These are phyloP conservation scores for Panonychus citri DNA, from an alignment of 1,140 invertebrate genomes.

Conservation along the genomic window DNA sequence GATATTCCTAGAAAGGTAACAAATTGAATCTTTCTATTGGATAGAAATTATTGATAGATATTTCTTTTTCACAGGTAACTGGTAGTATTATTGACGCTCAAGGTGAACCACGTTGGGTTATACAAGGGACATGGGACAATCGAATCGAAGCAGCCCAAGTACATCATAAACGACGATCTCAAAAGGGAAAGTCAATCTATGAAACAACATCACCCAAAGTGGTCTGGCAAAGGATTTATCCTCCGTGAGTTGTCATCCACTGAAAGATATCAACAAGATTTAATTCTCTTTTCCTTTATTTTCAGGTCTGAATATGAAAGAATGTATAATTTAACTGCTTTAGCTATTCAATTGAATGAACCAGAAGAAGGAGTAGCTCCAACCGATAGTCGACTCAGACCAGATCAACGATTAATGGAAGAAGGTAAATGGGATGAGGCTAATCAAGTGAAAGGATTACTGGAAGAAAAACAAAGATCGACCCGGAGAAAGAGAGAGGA, in stretches of 20 bases:
- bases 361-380: too few species aligned
- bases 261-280: slow-evolving; percentile 6
- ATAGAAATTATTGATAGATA: background rate
- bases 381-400: too few species aligned
- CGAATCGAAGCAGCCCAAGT: slow-evolving; percentile 83
- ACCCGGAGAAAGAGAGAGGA: too few species aligned
- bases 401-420: too few species aligned
- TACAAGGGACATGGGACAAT: too few species aligned
- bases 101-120: slow-evolving; percentile 43
- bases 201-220: slow-evolving; percentile 61
- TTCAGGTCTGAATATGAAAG: slow-evolving; percentile 35
- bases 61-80: slow-evolving; percentile 30
- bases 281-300: slow-evolving; percentile 1
- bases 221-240: slow-evolving; percentile 59
- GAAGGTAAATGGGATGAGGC: too few species aligned
- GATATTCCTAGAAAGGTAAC: slow-evolving; percentile 71
- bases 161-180: slow-evolving; percentile 32
- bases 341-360: too few species aligned
- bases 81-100: slow-evolving; percentile 38
- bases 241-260: slow-evolving; percentile 33
- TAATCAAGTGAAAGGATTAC: too few species aligned
- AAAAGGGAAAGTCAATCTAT: slow-evolving; percentile 54
- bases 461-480: too few species aligned
- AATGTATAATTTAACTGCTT: too few species aligned
- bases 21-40: background rate